Evolutionary conservation across 1,140 invertebrate genomes (phyloP).

Genomic region (Oryctes rhinoceros): DNA sequence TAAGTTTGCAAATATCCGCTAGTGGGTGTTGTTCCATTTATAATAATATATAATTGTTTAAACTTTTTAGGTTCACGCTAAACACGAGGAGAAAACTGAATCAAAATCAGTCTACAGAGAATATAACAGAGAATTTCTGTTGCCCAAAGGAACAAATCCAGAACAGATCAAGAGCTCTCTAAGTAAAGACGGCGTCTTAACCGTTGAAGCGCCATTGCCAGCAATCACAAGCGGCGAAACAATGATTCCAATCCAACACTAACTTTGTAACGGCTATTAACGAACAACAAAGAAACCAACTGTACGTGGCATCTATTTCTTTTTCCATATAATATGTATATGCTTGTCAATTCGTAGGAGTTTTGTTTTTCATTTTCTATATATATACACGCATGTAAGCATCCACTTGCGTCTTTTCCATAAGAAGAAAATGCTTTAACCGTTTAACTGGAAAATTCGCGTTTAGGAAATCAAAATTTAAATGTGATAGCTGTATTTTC

Average conservation of each 20-base stretch:
- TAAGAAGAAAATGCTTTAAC: background rate
- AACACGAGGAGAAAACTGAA: slow-evolving; percentile 95
- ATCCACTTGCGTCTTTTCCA: slow-evolving; percentile 29
- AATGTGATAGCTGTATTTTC: slow-evolving; percentile 21
- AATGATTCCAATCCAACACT: slow-evolving; percentile 81
- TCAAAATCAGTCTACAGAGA: slow-evolving; percentile 94
- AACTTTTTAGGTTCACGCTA: slow-evolving; percentile 86
- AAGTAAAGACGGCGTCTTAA: slow-evolving; percentile 91
- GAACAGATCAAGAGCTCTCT: slow-evolving; percentile 90
- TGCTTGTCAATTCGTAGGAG: slow-evolving; percentile 21
- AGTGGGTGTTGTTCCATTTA: background rate
- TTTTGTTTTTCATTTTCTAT: slow-evolving; percentile 12
- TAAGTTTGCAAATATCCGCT: slow-evolving; percentile 62
- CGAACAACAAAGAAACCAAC: background rate
- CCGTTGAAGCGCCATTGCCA: slow-evolving; percentile 92
- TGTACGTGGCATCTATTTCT: slow-evolving; percentile 19
- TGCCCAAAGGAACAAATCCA: slow-evolving; percentile 93
- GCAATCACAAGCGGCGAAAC: slow-evolving; percentile 76
- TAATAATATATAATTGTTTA: slow-evolving; percentile 42
- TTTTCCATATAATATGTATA: slow-evolving; percentile 34
- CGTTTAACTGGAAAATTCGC: background rate
- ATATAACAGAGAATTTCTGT: slow-evolving; percentile 94
- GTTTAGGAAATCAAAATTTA: slow-evolving; percentile 8
- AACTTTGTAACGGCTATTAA: slow-evolving; percentile 52
- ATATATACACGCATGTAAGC: background rate